Base-by-base conservation (phyloP, 2,113 vertebrate species). In the Butastur rufipennis region DNA sequence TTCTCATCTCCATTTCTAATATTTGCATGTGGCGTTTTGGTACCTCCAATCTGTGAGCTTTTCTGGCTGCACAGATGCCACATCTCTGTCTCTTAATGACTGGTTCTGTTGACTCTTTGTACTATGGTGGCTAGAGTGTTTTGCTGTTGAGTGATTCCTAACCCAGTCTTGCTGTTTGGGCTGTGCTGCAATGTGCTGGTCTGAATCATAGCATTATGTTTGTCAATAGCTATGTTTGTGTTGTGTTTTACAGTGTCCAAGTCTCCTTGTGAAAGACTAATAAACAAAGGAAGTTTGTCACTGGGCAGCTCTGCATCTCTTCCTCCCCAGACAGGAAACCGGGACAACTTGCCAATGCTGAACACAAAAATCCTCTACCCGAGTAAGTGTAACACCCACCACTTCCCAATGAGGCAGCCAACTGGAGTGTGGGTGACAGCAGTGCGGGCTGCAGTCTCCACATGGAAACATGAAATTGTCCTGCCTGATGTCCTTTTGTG, bases 301-400 rank as follows among this genome's bases (percentile, higher is more conserved):
- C 82, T 98, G 74, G 99, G 99, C 92, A 99, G 98, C 96, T 99
- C 99, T 8, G 97, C 98, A 21, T 99, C 99, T 90, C 99, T 99
- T 97, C 99, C 99, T 97, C 97, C 98, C n/a, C 99, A 99, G 81
- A 96, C 98, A 78, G 99, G 98, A 98, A 98, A 96, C 93, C 96
- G 99, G 56, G 99, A 99, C 43, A 98, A 98, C 93, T 97, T 99
- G 97, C 98, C 99, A 17, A 98, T 99, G 88, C 98, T 99, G 72
- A 99, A 98, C 97, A 98, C 99, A 61, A 99, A 99, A 98, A 99
- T 99, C 92, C 98, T 99, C 25, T 99, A 98, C 94, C 98, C 99
- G 16, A 98, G 99, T 99, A 93, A 98, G 98, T 98, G 72, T 48
- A 8, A 73, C 36, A 66, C 15, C 63, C 61, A n/a, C 58, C 23